Percentiles rank a stretch among this genome's conserved stretches.
Evolutionary conservation across 2,888 invertebrate genomes (phyloP).

Genomic region (Trissoscelio sp.): DNA sequence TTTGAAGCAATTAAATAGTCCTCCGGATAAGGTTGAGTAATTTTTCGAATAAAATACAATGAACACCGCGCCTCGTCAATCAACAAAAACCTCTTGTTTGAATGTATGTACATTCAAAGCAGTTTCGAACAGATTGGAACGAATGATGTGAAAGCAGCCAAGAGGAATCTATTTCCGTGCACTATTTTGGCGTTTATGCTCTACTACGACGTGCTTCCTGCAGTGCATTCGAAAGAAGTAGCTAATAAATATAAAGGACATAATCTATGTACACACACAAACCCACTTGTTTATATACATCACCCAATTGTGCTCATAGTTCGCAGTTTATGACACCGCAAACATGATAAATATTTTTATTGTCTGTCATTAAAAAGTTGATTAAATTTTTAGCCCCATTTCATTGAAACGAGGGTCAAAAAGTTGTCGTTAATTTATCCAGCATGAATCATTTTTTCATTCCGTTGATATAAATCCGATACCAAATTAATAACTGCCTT

Average conservation of each 20-base stretch:
- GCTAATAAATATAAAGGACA: conserved; percentile 60
- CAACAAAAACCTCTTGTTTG: conserved; percentile 46
- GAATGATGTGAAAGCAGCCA: conserved; percentile 66
- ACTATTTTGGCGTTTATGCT: conserved; percentile 66
- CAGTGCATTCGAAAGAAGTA: conserved; percentile 61
- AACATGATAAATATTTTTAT: too few species aligned
- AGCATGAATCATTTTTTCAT: too few species aligned
- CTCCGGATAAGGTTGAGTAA: conserved; percentile 27
- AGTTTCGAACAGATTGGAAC: conserved; percentile 54
- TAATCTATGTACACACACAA: conserved; percentile 2
- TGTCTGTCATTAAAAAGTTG: background rate
- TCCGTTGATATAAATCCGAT: background rate
- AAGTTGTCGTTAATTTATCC: too few species aligned
- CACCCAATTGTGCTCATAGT: too few species aligned
- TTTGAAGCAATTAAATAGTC: too few species aligned
- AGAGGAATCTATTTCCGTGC: conserved; percentile 69
- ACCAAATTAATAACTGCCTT: conserved; percentile 31
- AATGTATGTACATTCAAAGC: conserved; percentile 41
- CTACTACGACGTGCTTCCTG: conserved; percentile 62
- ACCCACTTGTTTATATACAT: too few species aligned
- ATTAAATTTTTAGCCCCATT: too few species aligned
- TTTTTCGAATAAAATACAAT: conserved; percentile 28
- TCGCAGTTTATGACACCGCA: too few species aligned
- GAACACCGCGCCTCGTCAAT: conserved; percentile 25
- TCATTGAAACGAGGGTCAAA: too few species aligned